Evolutionary conservation across 2,113 vertebrate genomes (phyloP).

Genomic region (Naja naja): DNA sequence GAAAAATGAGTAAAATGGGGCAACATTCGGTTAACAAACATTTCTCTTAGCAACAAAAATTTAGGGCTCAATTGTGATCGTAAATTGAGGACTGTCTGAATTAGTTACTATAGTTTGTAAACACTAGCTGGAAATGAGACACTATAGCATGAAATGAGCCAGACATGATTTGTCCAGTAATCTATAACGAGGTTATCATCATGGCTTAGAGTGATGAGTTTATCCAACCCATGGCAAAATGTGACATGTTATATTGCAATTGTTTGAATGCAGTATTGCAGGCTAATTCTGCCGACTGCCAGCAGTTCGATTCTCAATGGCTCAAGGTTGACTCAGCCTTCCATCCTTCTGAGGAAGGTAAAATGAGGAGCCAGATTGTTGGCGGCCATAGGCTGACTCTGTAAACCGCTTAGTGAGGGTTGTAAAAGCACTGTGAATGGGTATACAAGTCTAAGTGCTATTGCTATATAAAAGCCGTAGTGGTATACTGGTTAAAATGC

Average conservation of each 20-base stretch:
- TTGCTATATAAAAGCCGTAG: too few relatives aligned
- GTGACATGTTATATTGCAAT: not conserved
- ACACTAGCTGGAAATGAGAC: not conserved
- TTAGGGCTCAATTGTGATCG: not conserved
- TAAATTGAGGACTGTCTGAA: not conserved
- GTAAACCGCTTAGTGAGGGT: not conserved
- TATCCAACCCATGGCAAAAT: not conserved
- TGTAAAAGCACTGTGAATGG: too few relatives aligned
- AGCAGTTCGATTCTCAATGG: not conserved
- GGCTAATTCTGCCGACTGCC: not conserved
- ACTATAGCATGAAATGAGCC: not conserved
- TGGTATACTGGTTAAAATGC: too few relatives aligned
- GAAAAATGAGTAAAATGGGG: not conserved
- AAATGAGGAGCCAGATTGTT: not conserved
- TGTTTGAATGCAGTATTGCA: not conserved
- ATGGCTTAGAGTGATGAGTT: not conserved
- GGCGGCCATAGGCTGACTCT: not conserved
- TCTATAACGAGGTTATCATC: not conserved
- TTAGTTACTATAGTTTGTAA: not conserved
- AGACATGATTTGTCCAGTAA: not conserved
- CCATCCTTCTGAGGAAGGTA: not conserved
- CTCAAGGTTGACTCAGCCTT: not conserved
- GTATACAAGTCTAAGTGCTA: too few relatives aligned
- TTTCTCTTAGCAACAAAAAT: not conserved
- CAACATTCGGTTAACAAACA: not conserved